Evolutionary conservation across 2,113 vertebrate species (phyloP).

Genomic region (Antennarius striatus): DNA sequence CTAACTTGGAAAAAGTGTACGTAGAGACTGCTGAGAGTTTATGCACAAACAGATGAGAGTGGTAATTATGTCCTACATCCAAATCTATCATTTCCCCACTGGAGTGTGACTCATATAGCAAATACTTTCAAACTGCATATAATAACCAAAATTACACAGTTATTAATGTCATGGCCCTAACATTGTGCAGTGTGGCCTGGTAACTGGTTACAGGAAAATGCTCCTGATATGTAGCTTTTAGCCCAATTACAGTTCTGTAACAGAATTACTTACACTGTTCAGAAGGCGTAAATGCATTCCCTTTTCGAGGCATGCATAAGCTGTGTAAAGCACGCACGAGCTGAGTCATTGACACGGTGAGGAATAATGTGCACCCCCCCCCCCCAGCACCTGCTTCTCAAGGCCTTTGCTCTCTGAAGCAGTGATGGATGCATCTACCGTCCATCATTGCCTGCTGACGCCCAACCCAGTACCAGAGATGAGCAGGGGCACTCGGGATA

Average conservation of each 20-base stretch:
- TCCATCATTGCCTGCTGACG: slow-evolving; percentile 23
- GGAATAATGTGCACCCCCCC: slow-evolving; percentile 17
- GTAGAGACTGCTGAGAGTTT: not conserved
- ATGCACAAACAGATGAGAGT: slow-evolving; percentile 33
- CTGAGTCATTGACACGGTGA: slow-evolving; percentile 11
- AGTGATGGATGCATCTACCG: slow-evolving; percentile 46
- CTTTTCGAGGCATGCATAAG: slow-evolving; percentile 19
- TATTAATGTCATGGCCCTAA: slow-evolving; percentile 48
- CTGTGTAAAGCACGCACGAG: slow-evolving; percentile 2
- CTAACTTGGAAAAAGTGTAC: slow-evolving; percentile 11
- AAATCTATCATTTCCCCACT: slow-evolving; percentile 37
- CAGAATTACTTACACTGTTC: slow-evolving; percentile 27
- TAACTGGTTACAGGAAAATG: slow-evolving; percentile 35
- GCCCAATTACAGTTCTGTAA: slow-evolving; percentile 23
- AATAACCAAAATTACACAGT: slow-evolving; percentile 52
- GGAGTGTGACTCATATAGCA: slow-evolving; percentile 19
- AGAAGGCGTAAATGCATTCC: slow-evolving; percentile 6
- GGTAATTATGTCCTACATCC: slow-evolving; percentile 45
- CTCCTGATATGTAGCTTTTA: slow-evolving; percentile 40
- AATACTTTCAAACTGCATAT: slow-evolving; percentile 42
- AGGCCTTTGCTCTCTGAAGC: slow-evolving; percentile 35
- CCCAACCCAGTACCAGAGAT: slow-evolving; percentile 6
- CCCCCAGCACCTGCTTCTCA: slow-evolving; percentile 27
- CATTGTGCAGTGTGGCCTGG: slow-evolving; percentile 15
- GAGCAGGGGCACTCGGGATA: not conserved